Evolutionary conservation across 2,113 vertebrate species (phyloP).

Genomic region (Diadophis punctatus): DNA sequence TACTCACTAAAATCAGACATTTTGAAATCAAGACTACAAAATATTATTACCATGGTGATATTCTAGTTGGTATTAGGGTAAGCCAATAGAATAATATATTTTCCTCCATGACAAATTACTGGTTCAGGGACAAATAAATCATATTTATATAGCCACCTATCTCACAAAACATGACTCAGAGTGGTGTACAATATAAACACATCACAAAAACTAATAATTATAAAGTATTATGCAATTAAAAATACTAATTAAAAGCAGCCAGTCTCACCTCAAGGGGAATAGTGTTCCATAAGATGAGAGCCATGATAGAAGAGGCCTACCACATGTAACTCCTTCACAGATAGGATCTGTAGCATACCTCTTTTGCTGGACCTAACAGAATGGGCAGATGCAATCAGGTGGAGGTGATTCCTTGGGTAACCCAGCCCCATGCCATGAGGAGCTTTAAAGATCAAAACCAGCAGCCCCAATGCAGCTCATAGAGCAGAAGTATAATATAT

Average conservation of each 20-base stretch:
- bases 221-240: background rate
- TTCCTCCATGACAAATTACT: background rate
- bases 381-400: background rate
- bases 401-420: background rate
- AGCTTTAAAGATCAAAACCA: too few relatives aligned
- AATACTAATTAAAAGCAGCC: background rate
- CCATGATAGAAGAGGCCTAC: background rate
- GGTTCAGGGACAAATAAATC: background rate
- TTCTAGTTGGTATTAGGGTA: background rate
- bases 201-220: background rate
- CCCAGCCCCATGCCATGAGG: too few relatives aligned
- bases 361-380: background rate
- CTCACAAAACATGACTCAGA: background rate
- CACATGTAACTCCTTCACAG: background rate
- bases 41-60: background rate
- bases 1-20: background rate
- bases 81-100: background rate
- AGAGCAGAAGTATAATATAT: background rate
- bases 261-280: background rate
- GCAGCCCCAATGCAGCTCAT: background rate
- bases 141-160: background rate
- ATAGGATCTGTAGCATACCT: background rate
- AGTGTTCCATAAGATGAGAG: background rate
- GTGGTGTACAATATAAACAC: background rate
- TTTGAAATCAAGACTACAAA: background rate